Conservation (phyloP, 2,888 invertebrate genomes). For the Piscicola geometra region DNA sequence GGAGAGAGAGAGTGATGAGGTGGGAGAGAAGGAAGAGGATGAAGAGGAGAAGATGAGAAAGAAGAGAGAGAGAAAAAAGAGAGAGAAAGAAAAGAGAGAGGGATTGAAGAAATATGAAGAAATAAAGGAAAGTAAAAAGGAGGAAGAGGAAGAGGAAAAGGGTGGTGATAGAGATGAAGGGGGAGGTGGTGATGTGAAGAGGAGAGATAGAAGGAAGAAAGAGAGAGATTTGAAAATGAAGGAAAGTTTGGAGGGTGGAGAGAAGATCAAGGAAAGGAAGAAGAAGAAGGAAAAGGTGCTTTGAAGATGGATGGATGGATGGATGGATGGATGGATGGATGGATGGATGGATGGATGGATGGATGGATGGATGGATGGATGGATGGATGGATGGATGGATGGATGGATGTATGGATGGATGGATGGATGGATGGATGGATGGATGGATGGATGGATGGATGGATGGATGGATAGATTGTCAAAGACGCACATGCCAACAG, state of each 20-base stretch:
- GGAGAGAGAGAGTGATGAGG: constrained; percentile 7
- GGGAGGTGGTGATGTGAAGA: neutral
- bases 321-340: too few species aligned
- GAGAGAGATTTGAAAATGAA: neutral
- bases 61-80: neutral
- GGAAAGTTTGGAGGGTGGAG: neutral
- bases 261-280: neutral
- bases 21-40: neutral
- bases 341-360: too few species aligned
- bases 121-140: neutral
- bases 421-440: too few species aligned
- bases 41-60: neutral
- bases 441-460: too few species aligned
- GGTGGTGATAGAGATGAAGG: too few species aligned
- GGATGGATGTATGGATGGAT: too few species aligned
- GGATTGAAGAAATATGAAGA: neutral
- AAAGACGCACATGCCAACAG: too few species aligned
- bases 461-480: too few species aligned
- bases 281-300: constrained; percentile 35
- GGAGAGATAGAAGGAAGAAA: neutral
- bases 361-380: too few species aligned
- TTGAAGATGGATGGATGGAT: too few species aligned
- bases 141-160: neutral
- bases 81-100: constrained; percentile 3
- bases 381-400: too few species aligned